phyloP scores from a whole-genome alignment of 1,140 invertebrate genomes.

The Zaprionus tsacasi region DNA sequence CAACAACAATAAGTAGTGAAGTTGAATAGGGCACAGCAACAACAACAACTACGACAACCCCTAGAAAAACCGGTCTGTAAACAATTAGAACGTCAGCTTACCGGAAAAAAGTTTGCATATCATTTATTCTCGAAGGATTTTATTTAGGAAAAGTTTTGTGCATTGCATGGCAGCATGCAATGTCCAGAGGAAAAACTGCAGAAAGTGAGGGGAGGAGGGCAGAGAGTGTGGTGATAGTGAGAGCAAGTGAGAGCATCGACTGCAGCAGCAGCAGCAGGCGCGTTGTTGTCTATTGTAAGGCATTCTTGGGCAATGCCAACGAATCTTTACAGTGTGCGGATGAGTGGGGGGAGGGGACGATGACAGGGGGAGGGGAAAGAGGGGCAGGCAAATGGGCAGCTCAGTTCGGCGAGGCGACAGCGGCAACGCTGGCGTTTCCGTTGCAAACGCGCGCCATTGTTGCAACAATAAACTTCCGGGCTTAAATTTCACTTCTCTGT shows the following conservation, averaged over 20 bases:
- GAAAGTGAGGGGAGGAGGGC: not conserved
- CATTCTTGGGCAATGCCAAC: constrained; percentile 39
- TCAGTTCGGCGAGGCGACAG: constrained; percentile 24
- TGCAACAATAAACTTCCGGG: constrained; percentile 76
- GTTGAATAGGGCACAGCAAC: constrained; percentile 28
- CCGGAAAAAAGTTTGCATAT: constrained; percentile 82
- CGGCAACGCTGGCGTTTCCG: constrained; percentile 47
- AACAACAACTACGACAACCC: constrained; percentile 19
- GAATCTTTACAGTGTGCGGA: constrained; percentile 31
- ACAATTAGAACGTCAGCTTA: constrained; percentile 80
- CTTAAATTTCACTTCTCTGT: constrained; percentile 73
- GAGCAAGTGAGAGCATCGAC: constrained; percentile 3
- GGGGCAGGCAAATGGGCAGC: not conserved
- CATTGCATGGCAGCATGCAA: constrained; percentile 27
- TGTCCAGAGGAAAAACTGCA: constrained; percentile 23
- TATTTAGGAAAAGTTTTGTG: constrained; percentile 66
- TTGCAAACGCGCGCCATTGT: constrained; percentile 59
- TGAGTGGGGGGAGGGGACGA: not conserved
- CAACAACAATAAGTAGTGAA: constrained; percentile 12
- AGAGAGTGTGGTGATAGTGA: not conserved
- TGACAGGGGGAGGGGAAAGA: too few relatives aligned
- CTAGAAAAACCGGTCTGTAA: constrained; percentile 51
- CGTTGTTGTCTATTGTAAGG: constrained; percentile 34
- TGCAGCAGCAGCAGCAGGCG: not conserved
- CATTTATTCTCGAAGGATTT: constrained; percentile 77